Evolutionary conservation across 1,140 invertebrate genomes (phyloP).

Genomic region (Bombus polaris): DNA sequence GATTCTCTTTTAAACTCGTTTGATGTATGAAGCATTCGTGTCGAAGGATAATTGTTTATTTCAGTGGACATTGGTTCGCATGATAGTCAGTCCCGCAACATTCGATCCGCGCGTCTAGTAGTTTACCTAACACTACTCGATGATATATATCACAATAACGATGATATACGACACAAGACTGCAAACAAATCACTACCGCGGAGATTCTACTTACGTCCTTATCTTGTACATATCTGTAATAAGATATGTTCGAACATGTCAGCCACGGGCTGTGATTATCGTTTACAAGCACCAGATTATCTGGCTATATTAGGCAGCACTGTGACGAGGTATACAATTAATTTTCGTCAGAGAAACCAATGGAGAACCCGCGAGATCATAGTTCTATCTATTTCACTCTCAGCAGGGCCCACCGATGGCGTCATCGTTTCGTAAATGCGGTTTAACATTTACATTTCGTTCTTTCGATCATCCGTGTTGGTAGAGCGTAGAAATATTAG

Average conservation of each 20-base stretch:
- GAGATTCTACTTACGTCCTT: background rate
- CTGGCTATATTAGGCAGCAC: conserved; percentile 2
- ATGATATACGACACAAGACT: conserved; percentile 17
- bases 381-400: background rate
- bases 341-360: conserved; percentile 11
- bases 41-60: conserved; percentile 35
- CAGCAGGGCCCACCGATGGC: background rate
- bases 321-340: background rate
- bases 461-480: background rate
- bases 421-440: conserved; percentile 11
- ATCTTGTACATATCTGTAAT: conserved; percentile 25
- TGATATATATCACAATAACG: conserved; percentile 24
- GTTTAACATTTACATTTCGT: background rate
- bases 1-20: conserved; percentile 5
- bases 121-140: conserved; percentile 25
- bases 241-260: background rate
- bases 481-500: background rate
- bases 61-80: conserved; percentile 8
- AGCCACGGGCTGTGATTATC: conserved; percentile 8
- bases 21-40: background rate
- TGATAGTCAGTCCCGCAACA: background rate
- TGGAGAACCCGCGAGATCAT: no score
- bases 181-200: conserved; percentile 35
- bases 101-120: conserved; percentile 11
- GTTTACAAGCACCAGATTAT: conserved; percentile 24